These are phyloP conservation scores for Myrmecobius fasciatus DNA, from an alignment of 2,113 vertebrate genomes.

Conservation along the genomic window DNA sequence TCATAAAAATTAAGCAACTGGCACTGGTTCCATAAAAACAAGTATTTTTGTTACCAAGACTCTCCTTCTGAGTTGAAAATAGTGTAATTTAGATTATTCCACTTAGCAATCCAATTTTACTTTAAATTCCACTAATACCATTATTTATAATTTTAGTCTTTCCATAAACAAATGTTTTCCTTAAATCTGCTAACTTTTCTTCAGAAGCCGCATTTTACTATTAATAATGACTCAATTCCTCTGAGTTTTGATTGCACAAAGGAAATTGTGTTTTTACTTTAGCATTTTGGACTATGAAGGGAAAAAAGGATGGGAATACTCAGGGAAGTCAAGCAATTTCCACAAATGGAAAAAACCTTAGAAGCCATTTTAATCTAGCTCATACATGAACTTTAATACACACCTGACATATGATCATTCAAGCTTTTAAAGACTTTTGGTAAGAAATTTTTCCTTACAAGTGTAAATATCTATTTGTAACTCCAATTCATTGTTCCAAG, in stretches of 20 bases:
- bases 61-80: too few relatives aligned
- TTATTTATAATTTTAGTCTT: slow-evolving; percentile 30
- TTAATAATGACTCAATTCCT: slow-evolving; percentile 63
- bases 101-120: neutral
- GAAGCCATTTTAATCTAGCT: neutral
- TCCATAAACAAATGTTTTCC: neutral
- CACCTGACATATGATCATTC: neutral
- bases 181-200: slow-evolving; percentile 15
- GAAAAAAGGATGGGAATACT: neutral
- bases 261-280: slow-evolving; percentile 5
- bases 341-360: neutral
- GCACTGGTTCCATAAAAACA: neutral
- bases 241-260: slow-evolving; percentile 26
- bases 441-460: neutral
- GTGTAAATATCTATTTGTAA: neutral
- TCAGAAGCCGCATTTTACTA: slow-evolving; percentile 52
- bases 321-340: neutral
- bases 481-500: neutral
- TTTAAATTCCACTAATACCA: slow-evolving; percentile 5
- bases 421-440: neutral
- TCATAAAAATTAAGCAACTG: neutral
- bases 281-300: slow-evolving; percentile 23
- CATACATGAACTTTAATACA: neutral
- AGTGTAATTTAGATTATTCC: neutral
- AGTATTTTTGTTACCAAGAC: neutral